phyloP scores from a whole-genome alignment of 2,888 invertebrate genomes.

The Epinotia ramella region DNA sequence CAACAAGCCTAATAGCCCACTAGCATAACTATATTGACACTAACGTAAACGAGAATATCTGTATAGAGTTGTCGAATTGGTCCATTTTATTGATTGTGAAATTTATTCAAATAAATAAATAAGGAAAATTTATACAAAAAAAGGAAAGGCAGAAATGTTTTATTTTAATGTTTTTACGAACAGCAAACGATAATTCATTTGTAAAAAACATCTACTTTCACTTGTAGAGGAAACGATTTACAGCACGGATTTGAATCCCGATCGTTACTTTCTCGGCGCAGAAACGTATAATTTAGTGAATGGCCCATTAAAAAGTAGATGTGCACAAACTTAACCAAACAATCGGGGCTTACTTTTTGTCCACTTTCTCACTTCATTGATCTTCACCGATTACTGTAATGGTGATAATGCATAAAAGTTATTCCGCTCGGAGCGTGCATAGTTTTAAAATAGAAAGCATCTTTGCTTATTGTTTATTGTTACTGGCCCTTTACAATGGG shows the following conservation, averaged over 20 bases:
- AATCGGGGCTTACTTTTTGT: conserved; percentile 64
- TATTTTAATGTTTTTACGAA: conserved; percentile 44
- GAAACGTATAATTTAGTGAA: conserved; percentile 77
- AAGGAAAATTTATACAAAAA: neutral
- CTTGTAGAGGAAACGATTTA: conserved; percentile 67
- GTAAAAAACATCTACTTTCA: conserved; percentile 67
- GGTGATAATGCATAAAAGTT: conserved; percentile 69
- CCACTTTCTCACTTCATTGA: conserved; percentile 64
- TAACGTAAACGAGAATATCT: conserved; percentile 49
- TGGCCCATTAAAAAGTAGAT: conserved; percentile 66
- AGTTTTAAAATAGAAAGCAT: conserved; percentile 67
- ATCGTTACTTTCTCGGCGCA: conserved; percentile 72
- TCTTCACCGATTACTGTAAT: conserved; percentile 69
- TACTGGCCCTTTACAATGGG: conserved; percentile 61
- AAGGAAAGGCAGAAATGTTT: conserved; percentile 11
- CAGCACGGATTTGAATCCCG: conserved; percentile 66
- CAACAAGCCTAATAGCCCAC: conserved; percentile 62
- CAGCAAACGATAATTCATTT: conserved; percentile 53
- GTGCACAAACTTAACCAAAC: conserved; percentile 69
- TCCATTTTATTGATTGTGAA: conserved; percentile 6
- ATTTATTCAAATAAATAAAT: neutral
- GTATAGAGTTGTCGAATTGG: neutral
- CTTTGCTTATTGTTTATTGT: conserved; percentile 64
- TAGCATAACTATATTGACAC: conserved; percentile 70
- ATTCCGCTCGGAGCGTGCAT: conserved; percentile 65